Conservation (phyloP, 1,140 invertebrate genomes). For the Meloidogyne floridensis region DNA sequence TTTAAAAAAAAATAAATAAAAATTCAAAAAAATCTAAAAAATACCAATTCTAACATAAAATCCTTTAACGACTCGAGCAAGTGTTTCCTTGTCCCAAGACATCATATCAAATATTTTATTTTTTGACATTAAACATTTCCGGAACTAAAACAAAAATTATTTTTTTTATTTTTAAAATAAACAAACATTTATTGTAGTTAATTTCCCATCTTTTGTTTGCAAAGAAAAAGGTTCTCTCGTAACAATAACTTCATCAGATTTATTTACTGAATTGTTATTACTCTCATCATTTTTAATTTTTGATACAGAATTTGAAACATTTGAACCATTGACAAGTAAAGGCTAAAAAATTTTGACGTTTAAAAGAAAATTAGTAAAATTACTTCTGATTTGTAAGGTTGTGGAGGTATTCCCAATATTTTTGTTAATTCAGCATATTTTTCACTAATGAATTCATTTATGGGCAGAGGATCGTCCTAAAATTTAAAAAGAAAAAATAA, state of each 20-base stretch:
- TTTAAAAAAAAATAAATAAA: background rate
- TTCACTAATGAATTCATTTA: constrained; percentile 17
- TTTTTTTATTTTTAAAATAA: background rate
- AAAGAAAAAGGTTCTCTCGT: background rate
- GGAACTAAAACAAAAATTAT: background rate
- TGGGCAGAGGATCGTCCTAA: constrained; percentile 20
- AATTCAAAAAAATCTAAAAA: background rate
- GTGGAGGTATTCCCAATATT: background rate
- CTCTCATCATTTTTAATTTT: background rate
- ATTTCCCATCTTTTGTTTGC: constrained; percentile 19
- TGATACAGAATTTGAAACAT: background rate
- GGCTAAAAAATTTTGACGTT: background rate
- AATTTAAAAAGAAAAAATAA: background rate
- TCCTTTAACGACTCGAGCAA: constrained; percentile 11
- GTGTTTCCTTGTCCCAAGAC: constrained; percentile 26
- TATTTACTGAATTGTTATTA: background rate
- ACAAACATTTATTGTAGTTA: constrained; percentile 13
- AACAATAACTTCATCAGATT: background rate
- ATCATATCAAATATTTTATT: constrained; percentile 28
- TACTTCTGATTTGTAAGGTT: background rate
- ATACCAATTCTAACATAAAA: constrained; percentile 7
- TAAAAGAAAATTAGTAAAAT: background rate
- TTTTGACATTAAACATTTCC: constrained; percentile 18
- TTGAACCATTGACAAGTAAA: background rate
- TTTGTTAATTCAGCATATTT: constrained; percentile 11